These are phyloP conservation scores for Craterocephalus amniculus DNA, from an alignment of 2,797 vertebrate species.

Conservation along the genomic window DNA sequence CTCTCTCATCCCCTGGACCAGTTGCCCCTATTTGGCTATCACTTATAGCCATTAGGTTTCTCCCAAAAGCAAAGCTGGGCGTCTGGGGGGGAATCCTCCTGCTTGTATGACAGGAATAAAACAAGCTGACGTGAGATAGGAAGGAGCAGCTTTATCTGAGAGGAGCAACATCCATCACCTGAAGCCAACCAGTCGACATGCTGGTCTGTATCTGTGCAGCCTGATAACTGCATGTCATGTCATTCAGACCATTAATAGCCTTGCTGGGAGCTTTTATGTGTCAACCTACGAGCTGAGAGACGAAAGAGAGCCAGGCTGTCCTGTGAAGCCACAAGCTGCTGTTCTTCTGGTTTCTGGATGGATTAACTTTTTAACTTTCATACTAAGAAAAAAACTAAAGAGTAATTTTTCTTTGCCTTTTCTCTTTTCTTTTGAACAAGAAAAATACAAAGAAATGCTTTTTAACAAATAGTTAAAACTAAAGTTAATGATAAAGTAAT, in stretches of 20 bases:
- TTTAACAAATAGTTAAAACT: no score
- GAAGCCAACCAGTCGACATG: no score
- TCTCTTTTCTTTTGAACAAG: no score
- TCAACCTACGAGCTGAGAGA: not conserved
- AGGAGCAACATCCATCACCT: not conserved
- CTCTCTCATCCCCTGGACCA: slow-evolving; percentile 12
- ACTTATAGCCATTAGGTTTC: slow-evolving; percentile 9
- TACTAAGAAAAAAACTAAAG: no score
- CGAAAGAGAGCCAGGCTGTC: not conserved
- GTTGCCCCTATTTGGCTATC: slow-evolving; percentile 41
- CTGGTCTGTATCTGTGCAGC: no score
- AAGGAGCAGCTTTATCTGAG: not conserved
- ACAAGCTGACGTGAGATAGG: not conserved
- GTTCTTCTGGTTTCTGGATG: not conserved
- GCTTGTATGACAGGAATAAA: not conserved
- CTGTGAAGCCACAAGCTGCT: not conserved
- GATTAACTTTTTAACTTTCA: no score
- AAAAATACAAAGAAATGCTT: no score
- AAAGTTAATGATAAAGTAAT: no score
- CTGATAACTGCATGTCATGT: not conserved
- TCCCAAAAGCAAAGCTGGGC: slow-evolving; percentile 7
- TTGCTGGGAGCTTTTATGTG: not conserved
- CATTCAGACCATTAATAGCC: not conserved
- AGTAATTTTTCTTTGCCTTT: no score
- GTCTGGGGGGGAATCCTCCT: slow-evolving; percentile 9